Evolutionary conservation across 1,140 invertebrate genomes (phyloP), one percentile per base, ranked within the genome.

Genomic region (Littorina saxatilis): DNA sequence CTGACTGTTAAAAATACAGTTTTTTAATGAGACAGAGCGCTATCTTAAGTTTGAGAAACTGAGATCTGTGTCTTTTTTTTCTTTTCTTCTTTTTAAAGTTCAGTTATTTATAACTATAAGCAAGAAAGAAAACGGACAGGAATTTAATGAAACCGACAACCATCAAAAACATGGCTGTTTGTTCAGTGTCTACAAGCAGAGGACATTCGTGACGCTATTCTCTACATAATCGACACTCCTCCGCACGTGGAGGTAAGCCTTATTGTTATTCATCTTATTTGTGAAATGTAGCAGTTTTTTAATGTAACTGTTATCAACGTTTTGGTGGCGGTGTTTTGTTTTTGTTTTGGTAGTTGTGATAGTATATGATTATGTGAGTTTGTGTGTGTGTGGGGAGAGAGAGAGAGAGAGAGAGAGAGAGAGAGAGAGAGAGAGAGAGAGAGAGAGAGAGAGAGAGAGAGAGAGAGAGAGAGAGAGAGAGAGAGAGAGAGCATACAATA

Each of bases 221-320:
- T 89, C 0, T 88, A 86, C 78, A 81, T 82, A 35, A 32, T 89
- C 29, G 72, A 79, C 70, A 83, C 87, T n/a, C 87, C 88, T 61
- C 58, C 82, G n/a, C 85, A 86, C 39, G 84, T 85, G 13, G 80
- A 89, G 86, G 88, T 89, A 61, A 52, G 17, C 43, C 43, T 47
- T 47, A 9, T 9, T 47, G 5, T 47, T 47, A 47, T n/a, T n/a
- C n/a, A n/a, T n/a, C n/a, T n/a, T n/a, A n/a, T n/a, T n/a, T n/a
- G n/a, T n/a, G n/a, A n/a, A n/a, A n/a, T n/a, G n/a, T n/a, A n/a
- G n/a, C n/a, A n/a, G n/a, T n/a, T n/a, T n/a, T n/a, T n/a, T n/a
- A n/a, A 61, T 35, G 3, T 66, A 9, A 17, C 0, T 50, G 47
- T 50, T n/a, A n/a, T n/a, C n/a, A n/a, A 50, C 47, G 47, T 11